phyloP scores from a whole-genome alignment of 2,888 invertebrate species.

The Lobophora halterata region DNA sequence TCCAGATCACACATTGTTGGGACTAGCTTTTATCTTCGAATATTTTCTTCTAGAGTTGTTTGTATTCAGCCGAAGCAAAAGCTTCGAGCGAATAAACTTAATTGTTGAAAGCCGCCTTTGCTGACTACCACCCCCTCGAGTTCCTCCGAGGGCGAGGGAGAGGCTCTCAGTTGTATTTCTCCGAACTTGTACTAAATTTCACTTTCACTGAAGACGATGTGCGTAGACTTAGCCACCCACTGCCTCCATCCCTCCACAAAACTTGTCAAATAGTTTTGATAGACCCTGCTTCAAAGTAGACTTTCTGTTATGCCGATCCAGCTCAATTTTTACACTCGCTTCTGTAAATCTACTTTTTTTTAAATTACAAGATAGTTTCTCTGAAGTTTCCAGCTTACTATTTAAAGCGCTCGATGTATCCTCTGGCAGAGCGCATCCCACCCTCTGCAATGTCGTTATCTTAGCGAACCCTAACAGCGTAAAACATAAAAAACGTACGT shows the following conservation, averaged over 20 bases:
- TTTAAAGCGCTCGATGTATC: slow-evolving; percentile 44
- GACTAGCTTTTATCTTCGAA: not conserved
- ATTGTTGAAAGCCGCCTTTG: slow-evolving; percentile 77
- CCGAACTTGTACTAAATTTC: slow-evolving; percentile 80
- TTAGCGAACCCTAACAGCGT: slow-evolving; percentile 76
- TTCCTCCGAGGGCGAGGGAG: slow-evolving; percentile 52
- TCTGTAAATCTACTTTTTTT: not conserved
- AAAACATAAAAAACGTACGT: slow-evolving; percentile 80
- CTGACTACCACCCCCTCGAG: slow-evolving; percentile 60
- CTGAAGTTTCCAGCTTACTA: slow-evolving; percentile 17
- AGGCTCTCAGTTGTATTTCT: slow-evolving; percentile 69
- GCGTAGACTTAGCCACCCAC: slow-evolving; percentile 75
- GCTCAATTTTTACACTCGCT: slow-evolving; percentile 3
- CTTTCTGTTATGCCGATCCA: slow-evolving; percentile 18
- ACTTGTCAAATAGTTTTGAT: slow-evolving; percentile 61
- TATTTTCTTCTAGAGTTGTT: slow-evolving; percentile 3
- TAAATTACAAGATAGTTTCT: slow-evolving; percentile 3
- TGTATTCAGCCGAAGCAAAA: slow-evolving; percentile 53
- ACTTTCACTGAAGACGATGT: slow-evolving; percentile 78
- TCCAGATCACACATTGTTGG: too few species aligned
- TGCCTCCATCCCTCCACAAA: slow-evolving; percentile 52
- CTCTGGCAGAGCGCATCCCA: slow-evolving; percentile 57
- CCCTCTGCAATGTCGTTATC: slow-evolving; percentile 75
- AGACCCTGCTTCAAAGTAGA: slow-evolving; percentile 37
- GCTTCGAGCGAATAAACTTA: slow-evolving; percentile 75